Conservation (phyloP, 2,113 vertebrate genomes). For the Esox niger region DNA sequence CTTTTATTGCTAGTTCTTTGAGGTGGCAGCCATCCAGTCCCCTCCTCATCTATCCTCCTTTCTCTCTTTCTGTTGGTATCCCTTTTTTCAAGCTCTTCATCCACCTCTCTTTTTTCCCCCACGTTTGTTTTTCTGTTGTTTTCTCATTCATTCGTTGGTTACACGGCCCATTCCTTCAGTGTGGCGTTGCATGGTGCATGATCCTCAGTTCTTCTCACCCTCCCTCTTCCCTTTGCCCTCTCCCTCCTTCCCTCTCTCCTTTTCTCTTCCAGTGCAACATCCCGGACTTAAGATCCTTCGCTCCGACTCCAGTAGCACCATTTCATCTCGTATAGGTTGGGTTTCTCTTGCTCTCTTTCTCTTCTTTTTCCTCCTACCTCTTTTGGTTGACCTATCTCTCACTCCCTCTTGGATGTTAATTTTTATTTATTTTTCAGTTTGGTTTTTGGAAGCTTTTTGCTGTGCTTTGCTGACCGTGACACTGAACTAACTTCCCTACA, state of each 20-base stretch:
- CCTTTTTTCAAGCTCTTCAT: constrained; percentile 1
- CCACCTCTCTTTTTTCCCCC: constrained; percentile 2
- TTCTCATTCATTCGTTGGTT: constrained; percentile 18
- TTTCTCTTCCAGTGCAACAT: constrained; percentile 86
- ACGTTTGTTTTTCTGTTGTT: constrained; percentile 4
- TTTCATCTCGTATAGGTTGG: constrained; percentile 93
- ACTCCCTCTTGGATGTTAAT: constrained; percentile 4
- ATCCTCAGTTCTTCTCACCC: constrained; percentile 65
- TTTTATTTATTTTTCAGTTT: constrained; percentile 43
- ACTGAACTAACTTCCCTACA: constrained; percentile 53
- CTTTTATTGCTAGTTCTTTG: no score
- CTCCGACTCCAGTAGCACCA: constrained; percentile 91
- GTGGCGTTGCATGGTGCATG: constrained; percentile 76
- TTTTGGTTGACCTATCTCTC: constrained; percentile 16
- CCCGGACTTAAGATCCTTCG: constrained; percentile 92
- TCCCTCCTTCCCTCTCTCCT: constrained; percentile 63
- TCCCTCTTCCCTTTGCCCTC: constrained; percentile 49
- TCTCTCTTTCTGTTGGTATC: constrained; percentile 12
- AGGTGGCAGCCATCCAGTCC: constrained; percentile 3
- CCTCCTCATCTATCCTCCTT: constrained; percentile 9
- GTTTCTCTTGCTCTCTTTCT: constrained; percentile 53
- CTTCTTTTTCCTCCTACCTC: constrained; percentile 19
- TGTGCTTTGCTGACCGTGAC: constrained; percentile 66
- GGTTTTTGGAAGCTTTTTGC: constrained; percentile 55
- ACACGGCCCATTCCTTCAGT: constrained; percentile 4